Evolutionary conservation across 2,113 vertebrate species (phyloP), one percentile per base, ranked within the genome.

Genomic region (Amphiprion percula): DNA sequence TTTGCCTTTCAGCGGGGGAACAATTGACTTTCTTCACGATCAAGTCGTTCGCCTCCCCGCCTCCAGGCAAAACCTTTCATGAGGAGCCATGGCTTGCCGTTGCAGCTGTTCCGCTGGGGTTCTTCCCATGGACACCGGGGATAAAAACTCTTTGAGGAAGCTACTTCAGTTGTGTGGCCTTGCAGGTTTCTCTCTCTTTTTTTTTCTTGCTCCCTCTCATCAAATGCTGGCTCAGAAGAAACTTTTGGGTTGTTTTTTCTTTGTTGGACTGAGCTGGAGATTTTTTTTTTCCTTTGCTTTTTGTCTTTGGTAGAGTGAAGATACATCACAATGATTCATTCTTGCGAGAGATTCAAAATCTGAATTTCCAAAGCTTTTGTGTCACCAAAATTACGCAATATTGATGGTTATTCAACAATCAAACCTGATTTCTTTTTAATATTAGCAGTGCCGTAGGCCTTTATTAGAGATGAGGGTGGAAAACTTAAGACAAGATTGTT

Each of bases 11-110:
- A 97, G 96, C 58, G 4, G 58, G 74, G 78, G 83, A 90, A 98
- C 97, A 98, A 97, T 98, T 95, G 96, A 96, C 96, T 96, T 97
- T 97, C 96, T 96, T 96, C 96, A 93, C 95, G 94, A 96, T 96
- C 96, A 95, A 96, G 96, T 96, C 94, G 95, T 96, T 95, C 93
- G 96, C 90, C 96, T 96, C 96, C 95, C 95, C 93, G 95, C 95
- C 96, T 96, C 95, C 95, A 94, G 96, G 96, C 96, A 94, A 96
- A 95, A 97, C 93, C 97, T 97, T 97, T 97, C 96, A 98, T 96
- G 96, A 96, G 95, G 94, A 95, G 96, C 96, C 96, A 96, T 93
- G 95, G 89, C 94, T 84, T 44, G 79, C 87, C 84, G 66, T 56
- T 80, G 89, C 90, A 89, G 89, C 95, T 95, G 95, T 97, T 96